Base-by-base conservation (phyloP, 2,113 vertebrate species). In the Arothron firmamentum region DNA sequence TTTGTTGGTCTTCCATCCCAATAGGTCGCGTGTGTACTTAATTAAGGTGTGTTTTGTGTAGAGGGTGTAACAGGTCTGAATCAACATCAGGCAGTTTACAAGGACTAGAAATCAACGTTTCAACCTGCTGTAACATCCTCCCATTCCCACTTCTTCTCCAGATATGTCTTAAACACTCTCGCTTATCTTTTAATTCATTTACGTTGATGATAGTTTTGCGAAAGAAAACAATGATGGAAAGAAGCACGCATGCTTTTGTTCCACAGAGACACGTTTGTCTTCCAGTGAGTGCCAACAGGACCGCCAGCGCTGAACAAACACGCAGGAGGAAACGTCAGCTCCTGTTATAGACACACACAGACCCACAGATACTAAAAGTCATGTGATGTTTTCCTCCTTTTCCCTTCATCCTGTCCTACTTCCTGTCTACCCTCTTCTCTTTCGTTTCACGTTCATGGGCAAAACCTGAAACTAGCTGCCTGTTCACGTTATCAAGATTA, bases 201-300 rank as follows among this genome's bases (percentile, higher is more conserved):
- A 5, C 25, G 3, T 28, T 28, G 25, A 28, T 6, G 3, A 28
- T 7, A 28, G 1, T 3, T 28, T 7, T 28, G 28, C 54, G 13
- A 13, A 56, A 58, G 34, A 58, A 54, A 31, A 68, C 43, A 17
- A 25, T 51, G 3, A 10, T 23, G 65, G n/a, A 48, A 28, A 75
- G 31, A 18, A 59, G 31, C 7, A 18, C 59, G 38, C 7, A 20
- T 4, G 45, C 47, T 65, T 59, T 43, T 56, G 56, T 62, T 74
- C 55, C 57, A 70, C 42, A 16, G 41, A 77, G 52, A 59, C 74
- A 63, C 53, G 11, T 53, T 75, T 52, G 82, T 85, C 85, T 87
- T 87, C 80, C 78, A 85, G 72, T 70, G 46, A 54, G 74, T 70
- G 72, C 70, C 69, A 79, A 62, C 64, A 63, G 70, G 65, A 75